Percentiles rank a stretch among this genome's conserved stretches.
These are phyloP conservation scores for Anoncus sp. DNA, from an alignment of 2,888 invertebrate species.

Conservation along the genomic window DNA sequence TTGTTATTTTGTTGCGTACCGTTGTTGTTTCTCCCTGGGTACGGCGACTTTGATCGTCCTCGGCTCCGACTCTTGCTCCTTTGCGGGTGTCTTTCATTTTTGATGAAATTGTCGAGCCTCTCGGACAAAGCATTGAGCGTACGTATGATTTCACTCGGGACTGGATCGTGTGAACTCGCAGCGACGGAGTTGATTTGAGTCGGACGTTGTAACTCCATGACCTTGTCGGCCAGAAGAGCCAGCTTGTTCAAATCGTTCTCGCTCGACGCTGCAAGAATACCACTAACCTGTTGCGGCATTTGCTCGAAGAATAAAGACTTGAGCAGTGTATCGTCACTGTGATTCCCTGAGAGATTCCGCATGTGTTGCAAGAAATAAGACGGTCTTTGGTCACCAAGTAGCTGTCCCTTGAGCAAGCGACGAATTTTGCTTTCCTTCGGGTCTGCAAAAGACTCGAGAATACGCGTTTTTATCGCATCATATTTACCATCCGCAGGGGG, in stretches of 20 bases:
- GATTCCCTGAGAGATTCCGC: conserved; percentile 9
- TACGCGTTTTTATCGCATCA: neutral
- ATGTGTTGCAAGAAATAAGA: conserved; percentile 33
- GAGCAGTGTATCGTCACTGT: neutral
- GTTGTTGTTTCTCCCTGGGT: neutral
- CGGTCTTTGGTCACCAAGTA: conserved; percentile 29
- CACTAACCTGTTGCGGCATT: no score
- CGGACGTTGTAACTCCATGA: no score
- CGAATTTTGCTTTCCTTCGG: conserved; percentile 23
- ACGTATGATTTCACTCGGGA: no score
- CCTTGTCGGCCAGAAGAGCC: no score
- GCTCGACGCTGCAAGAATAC: no score
- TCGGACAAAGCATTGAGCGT: no score
- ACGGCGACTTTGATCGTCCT: neutral
- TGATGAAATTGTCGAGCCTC: no score
- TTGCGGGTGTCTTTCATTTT: neutral
- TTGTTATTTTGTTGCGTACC: no score
- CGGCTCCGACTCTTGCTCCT: neutral
- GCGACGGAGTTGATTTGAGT: no score
- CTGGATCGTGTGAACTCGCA: no score
- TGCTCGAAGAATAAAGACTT: no score
- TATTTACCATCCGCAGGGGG: conserved; percentile 6
- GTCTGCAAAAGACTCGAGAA: conserved; percentile 11
- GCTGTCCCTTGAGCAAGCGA: conserved; percentile 12
- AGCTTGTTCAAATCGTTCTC: no score